phyloP scores from a whole-genome alignment of 2,113 vertebrate genomes.

The Symphodus melops region DNA sequence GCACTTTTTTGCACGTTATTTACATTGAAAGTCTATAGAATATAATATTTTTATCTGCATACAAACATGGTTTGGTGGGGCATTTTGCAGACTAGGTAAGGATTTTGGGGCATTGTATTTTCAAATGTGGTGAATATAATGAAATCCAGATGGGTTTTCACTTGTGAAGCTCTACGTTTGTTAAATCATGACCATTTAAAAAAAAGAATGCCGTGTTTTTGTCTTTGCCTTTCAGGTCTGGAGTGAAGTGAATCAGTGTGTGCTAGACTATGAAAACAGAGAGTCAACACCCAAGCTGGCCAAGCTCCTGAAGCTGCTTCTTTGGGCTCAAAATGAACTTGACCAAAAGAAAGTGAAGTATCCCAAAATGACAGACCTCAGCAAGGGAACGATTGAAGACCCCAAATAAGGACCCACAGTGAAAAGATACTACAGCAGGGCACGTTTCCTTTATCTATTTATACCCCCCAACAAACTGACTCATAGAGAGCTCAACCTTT shows the following conservation, averaged over 20 bases:
- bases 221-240: slow-evolving; percentile 88
- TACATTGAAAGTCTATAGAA: neutral
- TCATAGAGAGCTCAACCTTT: slow-evolving; percentile 72
- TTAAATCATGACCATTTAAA: neutral
- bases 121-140: no score
- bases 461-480: slow-evolving; percentile 80
- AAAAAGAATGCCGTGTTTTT: slow-evolving; percentile 16
- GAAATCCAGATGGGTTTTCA: neutral
- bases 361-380: slow-evolving; percentile 99
- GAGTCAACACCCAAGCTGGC: slow-evolving; percentile 98
- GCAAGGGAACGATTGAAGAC: slow-evolving; percentile 97
- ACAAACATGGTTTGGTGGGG: neutral
- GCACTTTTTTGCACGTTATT: neutral
- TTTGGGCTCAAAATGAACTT: slow-evolving; percentile 99
- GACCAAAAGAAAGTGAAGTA: slow-evolving; percentile 99
- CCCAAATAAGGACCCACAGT: slow-evolving; percentile 88
- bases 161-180: neutral
- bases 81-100: no score
- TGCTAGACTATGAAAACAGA: slow-evolving; percentile 93
- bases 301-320: slow-evolving; percentile 96
- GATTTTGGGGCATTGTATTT: no score
- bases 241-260: slow-evolving; percentile 99
- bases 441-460: slow-evolving; percentile 81
- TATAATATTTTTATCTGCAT: no score
- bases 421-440: slow-evolving; percentile 64